Evolutionary conservation across 2,113 vertebrate genomes (phyloP).

Genomic region (Asarcornis scutulata): DNA sequence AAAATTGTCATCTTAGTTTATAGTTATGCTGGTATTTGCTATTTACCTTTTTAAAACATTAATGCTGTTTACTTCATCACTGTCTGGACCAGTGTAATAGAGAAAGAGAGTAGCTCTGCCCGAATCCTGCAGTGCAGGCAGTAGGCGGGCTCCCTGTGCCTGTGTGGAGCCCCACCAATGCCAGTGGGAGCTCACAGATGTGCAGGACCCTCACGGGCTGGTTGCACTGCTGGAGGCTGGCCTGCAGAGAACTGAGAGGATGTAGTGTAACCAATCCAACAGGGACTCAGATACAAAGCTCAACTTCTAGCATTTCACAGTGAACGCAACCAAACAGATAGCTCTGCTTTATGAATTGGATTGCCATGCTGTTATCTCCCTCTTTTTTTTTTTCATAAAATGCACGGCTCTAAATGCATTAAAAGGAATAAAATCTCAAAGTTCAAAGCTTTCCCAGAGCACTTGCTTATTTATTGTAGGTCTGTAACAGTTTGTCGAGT

Average conservation of each 20-base stretch:
- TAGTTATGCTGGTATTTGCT: background rate
- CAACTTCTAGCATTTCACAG: background rate
- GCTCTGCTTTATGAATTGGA: background rate
- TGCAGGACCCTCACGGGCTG: background rate
- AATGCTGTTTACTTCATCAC: slow-evolving; percentile 30
- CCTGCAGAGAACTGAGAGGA: background rate
- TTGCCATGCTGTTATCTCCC: background rate
- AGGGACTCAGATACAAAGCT: background rate
- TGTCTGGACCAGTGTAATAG: background rate
- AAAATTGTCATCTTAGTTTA: slow-evolving; percentile 39
- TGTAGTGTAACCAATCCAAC: background rate
- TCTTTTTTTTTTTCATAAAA: background rate
- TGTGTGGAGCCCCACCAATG: fast-evolving
- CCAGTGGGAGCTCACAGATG: background rate
- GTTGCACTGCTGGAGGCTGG: background rate
- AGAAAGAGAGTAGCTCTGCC: background rate
- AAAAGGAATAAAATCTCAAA: background rate
- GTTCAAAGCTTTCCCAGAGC: background rate
- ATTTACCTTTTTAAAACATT: slow-evolving; percentile 58
- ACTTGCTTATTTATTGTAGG: background rate
- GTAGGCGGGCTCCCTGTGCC: background rate
- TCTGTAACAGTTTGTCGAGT: background rate
- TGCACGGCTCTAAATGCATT: background rate
- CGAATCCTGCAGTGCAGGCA: background rate
- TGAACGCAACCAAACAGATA: background rate